Evolutionary conservation across 2,113 vertebrate species (phyloP).

Genomic region (Felis chaus): DNA sequence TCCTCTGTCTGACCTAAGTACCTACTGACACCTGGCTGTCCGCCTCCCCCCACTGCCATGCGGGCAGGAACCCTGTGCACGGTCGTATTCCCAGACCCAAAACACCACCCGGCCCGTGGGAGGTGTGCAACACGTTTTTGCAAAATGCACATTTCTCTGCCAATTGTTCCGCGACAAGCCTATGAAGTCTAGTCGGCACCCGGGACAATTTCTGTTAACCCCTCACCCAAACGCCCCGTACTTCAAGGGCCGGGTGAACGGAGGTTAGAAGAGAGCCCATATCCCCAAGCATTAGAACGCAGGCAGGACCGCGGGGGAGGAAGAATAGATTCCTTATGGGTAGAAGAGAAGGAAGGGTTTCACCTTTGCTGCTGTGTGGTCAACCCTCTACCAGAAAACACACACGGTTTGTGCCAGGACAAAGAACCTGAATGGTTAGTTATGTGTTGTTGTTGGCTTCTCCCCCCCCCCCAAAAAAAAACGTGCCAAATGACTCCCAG

Average conservation of each 20-base stretch:
- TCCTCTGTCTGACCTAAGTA: not conserved
- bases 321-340: not conserved
- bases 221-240: not conserved
- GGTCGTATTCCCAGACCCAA: not conserved
- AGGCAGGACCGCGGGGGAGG: not conserved
- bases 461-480: not conserved
- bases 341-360: not conserved
- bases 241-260: not conserved
- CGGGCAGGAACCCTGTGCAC: not conserved
- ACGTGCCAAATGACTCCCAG: not conserved
- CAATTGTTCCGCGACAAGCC: not conserved
- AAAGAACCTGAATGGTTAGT: not conserved
- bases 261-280: not conserved
- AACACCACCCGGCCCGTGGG: not conserved
- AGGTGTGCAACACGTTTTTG: not conserved
- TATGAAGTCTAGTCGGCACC: not conserved
- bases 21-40: not conserved
- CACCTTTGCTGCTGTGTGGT: not conserved
- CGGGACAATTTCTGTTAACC: slow-evolving; percentile 9
- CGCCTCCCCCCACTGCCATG: fast-evolving
- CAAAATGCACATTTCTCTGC: not conserved
- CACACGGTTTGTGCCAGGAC: not conserved
- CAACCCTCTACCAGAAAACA: slow-evolving; percentile 11
- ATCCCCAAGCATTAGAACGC: not conserved
- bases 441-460: not conserved